Evolutionary conservation across 2,797 vertebrate species (phyloP).

Genomic region (Helicolenus hilgendorfi): DNA sequence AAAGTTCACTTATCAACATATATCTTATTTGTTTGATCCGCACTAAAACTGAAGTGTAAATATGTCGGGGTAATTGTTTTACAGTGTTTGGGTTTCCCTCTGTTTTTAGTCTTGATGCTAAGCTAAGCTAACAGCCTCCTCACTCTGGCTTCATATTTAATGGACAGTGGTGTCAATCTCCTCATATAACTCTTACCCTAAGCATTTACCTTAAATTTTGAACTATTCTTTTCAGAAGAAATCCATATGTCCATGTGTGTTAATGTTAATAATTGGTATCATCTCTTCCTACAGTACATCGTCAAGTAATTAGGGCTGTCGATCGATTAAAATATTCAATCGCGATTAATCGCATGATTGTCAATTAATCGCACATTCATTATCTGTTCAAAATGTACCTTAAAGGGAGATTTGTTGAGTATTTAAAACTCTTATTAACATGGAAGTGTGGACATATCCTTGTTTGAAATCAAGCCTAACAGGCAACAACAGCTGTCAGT

Average conservation of each 20-base stretch:
- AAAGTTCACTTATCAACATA: neutral
- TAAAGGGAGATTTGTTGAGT: no score
- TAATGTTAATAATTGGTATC: constrained; percentile 18
- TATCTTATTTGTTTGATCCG: neutral
- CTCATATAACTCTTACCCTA: neutral
- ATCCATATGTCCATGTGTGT: neutral
- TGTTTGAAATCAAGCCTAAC: no score
- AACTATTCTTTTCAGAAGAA: neutral
- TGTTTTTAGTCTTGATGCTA: neutral
- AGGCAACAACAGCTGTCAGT: no score
- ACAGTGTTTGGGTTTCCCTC: neutral
- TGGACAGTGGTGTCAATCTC: neutral
- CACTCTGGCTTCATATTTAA: neutral
- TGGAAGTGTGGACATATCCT: no score
- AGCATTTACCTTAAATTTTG: neutral
- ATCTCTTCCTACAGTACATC: neutral
- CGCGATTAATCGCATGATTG: no score
- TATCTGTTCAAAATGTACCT: no score
- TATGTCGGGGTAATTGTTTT: neutral
- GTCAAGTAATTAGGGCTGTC: neutral
- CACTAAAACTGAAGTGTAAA: neutral
- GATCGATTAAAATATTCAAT: no score
- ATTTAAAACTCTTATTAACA: no score
- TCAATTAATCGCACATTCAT: no score
- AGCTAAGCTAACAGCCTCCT: neutral